phyloP scores from a whole-genome alignment of 2,888 invertebrate species.

The Pyrrhosoma nymphula region DNA sequence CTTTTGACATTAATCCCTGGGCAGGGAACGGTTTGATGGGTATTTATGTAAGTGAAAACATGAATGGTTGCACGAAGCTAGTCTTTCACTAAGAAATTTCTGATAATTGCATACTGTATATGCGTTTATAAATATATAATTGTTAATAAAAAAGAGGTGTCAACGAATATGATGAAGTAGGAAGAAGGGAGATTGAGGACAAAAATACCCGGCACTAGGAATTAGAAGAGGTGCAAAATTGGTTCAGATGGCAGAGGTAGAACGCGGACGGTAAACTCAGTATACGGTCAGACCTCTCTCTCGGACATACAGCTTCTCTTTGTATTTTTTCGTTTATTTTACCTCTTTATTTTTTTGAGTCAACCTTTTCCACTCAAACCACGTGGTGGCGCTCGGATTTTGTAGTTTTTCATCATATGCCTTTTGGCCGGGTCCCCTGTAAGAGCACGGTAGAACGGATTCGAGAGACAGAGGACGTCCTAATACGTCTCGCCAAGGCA shows the following conservation, averaged over 20 bases:
- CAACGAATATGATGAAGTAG: background rate
- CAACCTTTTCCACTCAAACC: constrained; percentile 21
- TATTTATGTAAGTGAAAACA: too few relatives aligned
- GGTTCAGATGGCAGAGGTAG: background rate
- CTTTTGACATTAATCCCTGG: too few relatives aligned
- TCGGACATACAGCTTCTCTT: background rate
- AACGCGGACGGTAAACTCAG: background rate
- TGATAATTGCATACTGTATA: too few relatives aligned
- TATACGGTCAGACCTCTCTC: background rate
- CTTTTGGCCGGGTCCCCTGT: background rate
- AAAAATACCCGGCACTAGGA: background rate
- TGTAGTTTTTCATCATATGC: background rate
- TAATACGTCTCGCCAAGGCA: constrained; percentile 42
- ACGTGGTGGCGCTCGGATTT: constrained; percentile 9
- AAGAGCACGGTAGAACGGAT: constrained; percentile 12
- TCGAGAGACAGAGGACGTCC: constrained; percentile 38
- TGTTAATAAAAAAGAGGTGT: too few relatives aligned
- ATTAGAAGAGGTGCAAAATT: background rate
- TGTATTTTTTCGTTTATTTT: background rate
- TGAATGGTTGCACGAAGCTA: too few relatives aligned
- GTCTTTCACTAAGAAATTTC: too few relatives aligned
- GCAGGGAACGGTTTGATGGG: too few relatives aligned
- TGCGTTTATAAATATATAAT: too few relatives aligned
- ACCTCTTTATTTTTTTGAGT: background rate
- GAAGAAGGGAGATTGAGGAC: background rate